These are phyloP conservation scores for Girardinichthys multiradiatus DNA, from an alignment of 2,113 vertebrate species.

Conservation along the genomic window DNA sequence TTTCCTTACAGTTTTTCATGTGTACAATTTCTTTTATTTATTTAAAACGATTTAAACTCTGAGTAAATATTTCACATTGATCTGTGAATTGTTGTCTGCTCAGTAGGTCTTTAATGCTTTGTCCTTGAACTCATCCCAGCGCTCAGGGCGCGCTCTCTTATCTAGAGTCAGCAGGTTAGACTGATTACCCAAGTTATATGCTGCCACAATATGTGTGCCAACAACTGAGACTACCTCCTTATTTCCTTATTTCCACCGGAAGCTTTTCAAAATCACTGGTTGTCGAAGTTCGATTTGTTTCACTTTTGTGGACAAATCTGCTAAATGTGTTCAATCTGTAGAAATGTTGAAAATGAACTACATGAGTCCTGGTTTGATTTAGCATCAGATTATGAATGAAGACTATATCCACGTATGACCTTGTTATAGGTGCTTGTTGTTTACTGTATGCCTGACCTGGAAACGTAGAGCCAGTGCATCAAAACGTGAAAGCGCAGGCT, in stretches of 20 bases:
- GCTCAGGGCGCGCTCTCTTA: constrained; percentile 36
- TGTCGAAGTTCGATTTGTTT: background rate
- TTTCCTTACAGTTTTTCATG: background rate
- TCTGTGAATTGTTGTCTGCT: background rate
- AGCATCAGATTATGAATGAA: background rate
- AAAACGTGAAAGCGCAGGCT: background rate
- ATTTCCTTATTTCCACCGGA: constrained; percentile 9
- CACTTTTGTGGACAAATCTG: background rate
- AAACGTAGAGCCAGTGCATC: background rate
- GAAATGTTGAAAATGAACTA: background rate
- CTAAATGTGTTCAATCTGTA: background rate
- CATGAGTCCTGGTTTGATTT: background rate
- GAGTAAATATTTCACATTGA: background rate
- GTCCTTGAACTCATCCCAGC: constrained; percentile 48
- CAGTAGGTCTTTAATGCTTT: constrained; percentile 34
- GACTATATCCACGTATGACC: background rate
- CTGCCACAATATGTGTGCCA: constrained; percentile 24
- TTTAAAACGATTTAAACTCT: too few species aligned
- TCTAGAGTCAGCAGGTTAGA: constrained; percentile 56
- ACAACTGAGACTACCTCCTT: background rate
- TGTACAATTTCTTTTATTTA: too few species aligned
- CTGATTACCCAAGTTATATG: constrained; percentile 7
- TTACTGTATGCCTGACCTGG: background rate
- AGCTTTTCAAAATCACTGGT: background rate
- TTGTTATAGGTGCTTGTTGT: background rate